phyloP scores from a whole-genome alignment of 2,888 invertebrate species.

The Phengaris arion region DNA sequence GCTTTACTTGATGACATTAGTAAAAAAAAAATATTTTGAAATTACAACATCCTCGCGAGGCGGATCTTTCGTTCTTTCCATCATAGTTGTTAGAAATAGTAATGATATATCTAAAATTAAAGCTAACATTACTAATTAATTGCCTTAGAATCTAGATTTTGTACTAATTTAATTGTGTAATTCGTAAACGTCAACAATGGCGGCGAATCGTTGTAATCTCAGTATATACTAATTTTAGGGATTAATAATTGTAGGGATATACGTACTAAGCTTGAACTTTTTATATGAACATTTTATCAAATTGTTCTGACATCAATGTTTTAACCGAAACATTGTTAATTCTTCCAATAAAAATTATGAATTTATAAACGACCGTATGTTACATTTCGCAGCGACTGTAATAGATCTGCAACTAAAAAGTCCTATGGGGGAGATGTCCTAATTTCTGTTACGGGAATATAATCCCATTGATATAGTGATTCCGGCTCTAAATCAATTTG shows the following conservation, averaged over 20 bases:
- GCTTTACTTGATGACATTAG: neutral
- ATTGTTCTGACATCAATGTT: neutral
- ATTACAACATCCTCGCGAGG: neutral
- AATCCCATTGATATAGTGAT: neutral
- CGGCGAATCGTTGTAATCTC: neutral
- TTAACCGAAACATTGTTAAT: constrained; percentile 10
- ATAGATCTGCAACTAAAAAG: neutral
- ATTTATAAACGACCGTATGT: neutral
- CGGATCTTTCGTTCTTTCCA: neutral
- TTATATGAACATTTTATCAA: constrained; percentile 8
- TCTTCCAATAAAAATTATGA: neutral
- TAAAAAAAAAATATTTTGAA: neutral
- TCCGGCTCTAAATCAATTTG: neutral
- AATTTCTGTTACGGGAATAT: neutral
- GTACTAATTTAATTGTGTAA: neutral
- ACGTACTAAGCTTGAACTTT: constrained; percentile 5
- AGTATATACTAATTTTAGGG: constrained; percentile 14
- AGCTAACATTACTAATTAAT: neutral
- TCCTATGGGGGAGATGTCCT: constrained; percentile 14
- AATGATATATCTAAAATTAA: constrained; percentile 13
- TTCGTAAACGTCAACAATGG: neutral
- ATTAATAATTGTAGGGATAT: constrained; percentile 20
- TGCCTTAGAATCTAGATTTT: neutral
- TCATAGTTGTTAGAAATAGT: neutral
- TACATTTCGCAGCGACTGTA: neutral